Base-by-base conservation (phyloP, 2,797 vertebrate genomes). In the Sylvilagus floridanus region DNA sequence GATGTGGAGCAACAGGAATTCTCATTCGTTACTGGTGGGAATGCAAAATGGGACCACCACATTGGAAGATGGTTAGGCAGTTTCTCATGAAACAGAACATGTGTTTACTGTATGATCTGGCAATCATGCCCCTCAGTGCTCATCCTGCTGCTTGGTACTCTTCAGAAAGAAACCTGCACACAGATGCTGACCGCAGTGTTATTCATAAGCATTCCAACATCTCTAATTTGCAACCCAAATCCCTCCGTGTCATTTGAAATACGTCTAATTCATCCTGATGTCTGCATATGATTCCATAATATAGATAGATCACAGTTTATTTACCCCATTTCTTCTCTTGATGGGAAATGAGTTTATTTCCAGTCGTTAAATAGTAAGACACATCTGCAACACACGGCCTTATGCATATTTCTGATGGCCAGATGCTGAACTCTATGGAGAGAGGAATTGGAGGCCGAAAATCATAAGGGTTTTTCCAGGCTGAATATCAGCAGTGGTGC, bases 171-270 rank as follows among this genome's bases (percentile, higher is more conserved):
- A 42, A 57, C 63, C 54, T 22, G 2, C 19, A 57, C 9, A 30
- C 2, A 9, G 26, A 68, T 68, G 21, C 22, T 22, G 37, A 57
- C 22, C 68, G 21, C 26, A 79, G 26, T 4, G 66, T 57, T 54
- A 68, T 22, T 68, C 24, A 22, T 32, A 69, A 62, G 24, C 11
- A 83, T 83, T 78, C 78, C 24, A 71, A 35, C 7, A 22, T 68
- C 66, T 95, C 90, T 72, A 60, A 54, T 87, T 69, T 96, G 68
- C 19, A 77, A 16, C 17, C 42, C 81, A 84, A 60, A 47, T 88
- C 24, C 69, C 63, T 86, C 78, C 42, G 92, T 88, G 17, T 88
- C 82, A 37, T 63, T 28, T n/a, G 54, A 88, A 73, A 92, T 2
- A 69, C 22, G n/a, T 84, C 52, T 92, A 87, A 81, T 66, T 88